Conservation (phyloP, 1,140 invertebrate genomes). For the Magallana gigas region DNA sequence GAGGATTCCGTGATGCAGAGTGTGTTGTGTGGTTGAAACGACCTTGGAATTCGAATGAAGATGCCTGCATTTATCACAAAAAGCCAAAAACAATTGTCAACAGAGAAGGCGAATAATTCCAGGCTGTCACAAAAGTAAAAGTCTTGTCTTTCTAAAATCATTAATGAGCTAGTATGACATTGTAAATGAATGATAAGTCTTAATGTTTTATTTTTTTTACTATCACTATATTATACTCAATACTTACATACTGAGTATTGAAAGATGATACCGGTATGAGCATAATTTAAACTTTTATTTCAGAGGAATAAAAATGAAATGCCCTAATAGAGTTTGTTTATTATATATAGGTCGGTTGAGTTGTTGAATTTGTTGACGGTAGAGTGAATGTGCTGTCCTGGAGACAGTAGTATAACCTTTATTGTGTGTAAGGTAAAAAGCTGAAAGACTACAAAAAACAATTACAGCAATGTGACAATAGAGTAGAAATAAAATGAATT, state of each 20-base stretch:
- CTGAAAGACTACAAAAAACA: too few species aligned
- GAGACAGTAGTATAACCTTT: too few species aligned
- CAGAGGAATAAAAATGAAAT: not conserved
- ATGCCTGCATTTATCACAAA: conserved; percentile 16
- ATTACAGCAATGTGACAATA: too few species aligned
- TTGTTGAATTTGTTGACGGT: conserved; percentile 35
- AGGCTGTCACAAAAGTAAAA: conserved; percentile 22
- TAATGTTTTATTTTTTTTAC: too few species aligned
- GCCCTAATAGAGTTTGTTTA: not conserved
- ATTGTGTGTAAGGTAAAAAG: too few species aligned
- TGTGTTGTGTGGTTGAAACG: too few species aligned
- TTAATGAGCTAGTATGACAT: too few species aligned
- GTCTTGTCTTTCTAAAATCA: not conserved
- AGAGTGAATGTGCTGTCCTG: too few species aligned
- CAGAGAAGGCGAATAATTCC: not conserved
- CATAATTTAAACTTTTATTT: not conserved
- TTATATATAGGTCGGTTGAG: conserved; percentile 34
- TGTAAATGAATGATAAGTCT: too few species aligned
- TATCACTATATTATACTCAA: not conserved
- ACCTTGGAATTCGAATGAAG: too few species aligned
- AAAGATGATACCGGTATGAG: not conserved
- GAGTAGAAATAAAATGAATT: too few species aligned
- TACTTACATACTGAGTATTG: not conserved
- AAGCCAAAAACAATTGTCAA: not conserved
- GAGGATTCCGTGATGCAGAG: too few species aligned